Percentiles rank a stretch among this genome's conserved stretches.
These are phyloP conservation scores for Siniperca chuatsi DNA, from an alignment of 2,113 vertebrate species.

Conservation along the genomic window DNA sequence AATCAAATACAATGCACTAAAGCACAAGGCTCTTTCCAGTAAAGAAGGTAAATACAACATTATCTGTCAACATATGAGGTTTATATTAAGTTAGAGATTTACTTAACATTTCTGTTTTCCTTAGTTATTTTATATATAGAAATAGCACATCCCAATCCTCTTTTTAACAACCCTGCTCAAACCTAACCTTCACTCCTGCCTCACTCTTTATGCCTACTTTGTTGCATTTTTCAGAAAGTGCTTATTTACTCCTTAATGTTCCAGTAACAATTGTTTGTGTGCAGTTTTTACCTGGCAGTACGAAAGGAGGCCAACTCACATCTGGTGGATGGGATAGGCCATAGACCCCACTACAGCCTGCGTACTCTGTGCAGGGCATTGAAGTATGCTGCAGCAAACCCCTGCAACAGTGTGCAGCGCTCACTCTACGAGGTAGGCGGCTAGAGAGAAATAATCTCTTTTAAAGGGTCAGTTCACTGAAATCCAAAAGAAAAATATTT, in stretches of 20 bases:
- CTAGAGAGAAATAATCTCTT: not conserved
- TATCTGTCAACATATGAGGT: not conserved
- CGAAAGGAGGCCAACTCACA: constrained; percentile 87
- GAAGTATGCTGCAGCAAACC: constrained; percentile 90
- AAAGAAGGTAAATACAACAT: not conserved
- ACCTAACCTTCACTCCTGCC: not conserved
- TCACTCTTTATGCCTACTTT: not conserved
- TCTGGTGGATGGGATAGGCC: constrained; percentile 93
- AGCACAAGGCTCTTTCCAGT: not conserved
- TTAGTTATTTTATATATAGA: not conserved
- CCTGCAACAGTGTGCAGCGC: constrained; percentile 90
- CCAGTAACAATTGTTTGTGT: constrained; percentile 3
- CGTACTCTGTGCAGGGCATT: constrained; percentile 95
- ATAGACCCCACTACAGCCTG: constrained; percentile 95
- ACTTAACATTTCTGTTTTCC: not conserved
- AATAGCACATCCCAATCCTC: too few relatives aligned
- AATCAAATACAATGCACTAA: not conserved
- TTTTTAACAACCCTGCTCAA: not conserved
- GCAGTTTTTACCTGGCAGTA: constrained; percentile 92
- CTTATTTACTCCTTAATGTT: not conserved
- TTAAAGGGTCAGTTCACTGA: not conserved
- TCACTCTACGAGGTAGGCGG: constrained; percentile 93
- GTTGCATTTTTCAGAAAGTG: not conserved
- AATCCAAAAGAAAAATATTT: not conserved
- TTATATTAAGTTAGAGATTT: not conserved